Percentiles rank a stretch among this genome's conserved stretches.
These are phyloP conservation scores for Apogon hyalosoma DNA, from an alignment of 2,797 vertebrate genomes.

Conservation along the genomic window DNA sequence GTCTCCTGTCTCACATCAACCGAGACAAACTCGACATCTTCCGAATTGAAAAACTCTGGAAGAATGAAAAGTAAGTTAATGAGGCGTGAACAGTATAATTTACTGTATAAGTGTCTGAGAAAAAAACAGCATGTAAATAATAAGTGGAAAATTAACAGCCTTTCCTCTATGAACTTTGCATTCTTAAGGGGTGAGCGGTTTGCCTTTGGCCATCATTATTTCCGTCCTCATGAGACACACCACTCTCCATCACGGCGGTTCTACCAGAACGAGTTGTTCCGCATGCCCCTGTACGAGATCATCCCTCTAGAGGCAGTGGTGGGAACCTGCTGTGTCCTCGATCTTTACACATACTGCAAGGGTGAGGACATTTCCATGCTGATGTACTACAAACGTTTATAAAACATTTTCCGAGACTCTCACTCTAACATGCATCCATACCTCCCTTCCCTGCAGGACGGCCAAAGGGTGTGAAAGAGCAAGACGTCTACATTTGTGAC, in stretches of 20 bases:
- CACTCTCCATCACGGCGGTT: constrained; percentile 89
- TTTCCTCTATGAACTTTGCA: neutral
- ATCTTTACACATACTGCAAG: constrained; percentile 98
- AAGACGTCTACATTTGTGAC: constrained; percentile 98
- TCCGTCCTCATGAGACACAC: constrained; percentile 98
- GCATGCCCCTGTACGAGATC: constrained; percentile 97
- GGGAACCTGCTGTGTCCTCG: constrained; percentile 94
- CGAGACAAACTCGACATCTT: constrained; percentile 98
- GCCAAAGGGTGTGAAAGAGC: constrained; percentile 95
- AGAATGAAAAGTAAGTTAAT: constrained; percentile 91
- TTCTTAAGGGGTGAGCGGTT: constrained; percentile 92
- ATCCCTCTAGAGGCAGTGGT: constrained; percentile 98
- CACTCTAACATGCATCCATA: neutral
- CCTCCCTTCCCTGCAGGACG: constrained; percentile 83
- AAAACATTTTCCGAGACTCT: neutral
- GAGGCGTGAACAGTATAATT: neutral
- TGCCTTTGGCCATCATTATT: constrained; percentile 98
- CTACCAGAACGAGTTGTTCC: constrained; percentile 97
- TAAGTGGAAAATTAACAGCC: neutral
- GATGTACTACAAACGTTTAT: neutral
- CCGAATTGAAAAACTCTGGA: constrained; percentile 99
- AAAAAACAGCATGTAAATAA: neutral
- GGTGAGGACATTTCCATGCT: constrained; percentile 76
- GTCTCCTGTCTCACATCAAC: constrained; percentile 94
- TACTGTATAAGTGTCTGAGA: neutral